Evolutionary conservation across 2,888 invertebrate species (phyloP), one percentile per base, ranked within the genome.

Genomic region (Anarsia innoxiella): DNA sequence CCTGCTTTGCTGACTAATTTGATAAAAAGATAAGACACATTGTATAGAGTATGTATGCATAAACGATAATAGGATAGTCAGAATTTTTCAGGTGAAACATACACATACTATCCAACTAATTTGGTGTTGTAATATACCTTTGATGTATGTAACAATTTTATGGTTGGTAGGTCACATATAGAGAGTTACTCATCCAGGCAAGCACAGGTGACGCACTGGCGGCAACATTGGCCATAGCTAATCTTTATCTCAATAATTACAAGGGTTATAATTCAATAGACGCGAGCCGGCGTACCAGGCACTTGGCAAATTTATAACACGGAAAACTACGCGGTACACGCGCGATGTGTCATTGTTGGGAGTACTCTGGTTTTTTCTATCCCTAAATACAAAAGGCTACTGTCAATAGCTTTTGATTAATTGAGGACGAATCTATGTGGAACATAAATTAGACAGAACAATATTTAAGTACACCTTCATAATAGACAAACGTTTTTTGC

Each of bases 101-200:
- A 41, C 35, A 9, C 32, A 34, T 36, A 40, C 33, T 43, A 36
- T 40, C 39, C 41, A 36, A 44, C 35, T 44, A 39, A 39, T 48
- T 40, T 45, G 41, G 43, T 31, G 32, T 12, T 16, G 27, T 26
- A n/a, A n/a, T n/a, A n/a, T n/a, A n/a, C n/a, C n/a, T n/a, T 48
- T 45, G 42, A n/a, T n/a, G 47, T 65, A 53, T 48, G 49, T 56
- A 66, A 66, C 48, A 39, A 47, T 49, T 60, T 55, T 57, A 65
- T 56, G 56, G 65, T 56, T 45, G 49, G 46, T 42, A 38, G 53
- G 53, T 51, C 61, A 63, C 58, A 51, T 51, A 42, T 56, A 49
- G 51, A 44, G 53, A 39, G 45, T 63, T 60, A 63, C 53, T 65
- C 67, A 66, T 69, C 58, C 55, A 53, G 47, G n/a, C n/a, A n/a